These are phyloP conservation scores for Cirrhinus molitorella DNA, from an alignment of 2,797 vertebrate species.

Conservation along the genomic window DNA sequence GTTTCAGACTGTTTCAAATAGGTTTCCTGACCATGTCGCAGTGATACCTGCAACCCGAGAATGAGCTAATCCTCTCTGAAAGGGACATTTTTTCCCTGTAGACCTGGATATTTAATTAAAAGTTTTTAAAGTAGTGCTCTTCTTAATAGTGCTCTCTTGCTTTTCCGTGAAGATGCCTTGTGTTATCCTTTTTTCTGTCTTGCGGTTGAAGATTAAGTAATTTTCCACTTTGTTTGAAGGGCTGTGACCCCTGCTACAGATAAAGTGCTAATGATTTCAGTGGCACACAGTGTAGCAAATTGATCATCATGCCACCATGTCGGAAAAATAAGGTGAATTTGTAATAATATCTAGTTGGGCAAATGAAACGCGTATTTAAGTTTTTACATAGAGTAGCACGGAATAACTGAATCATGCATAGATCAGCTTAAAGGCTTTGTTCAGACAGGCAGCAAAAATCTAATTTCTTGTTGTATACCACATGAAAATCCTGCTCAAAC, in stretches of 20 bases:
- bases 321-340: constrained; percentile 61
- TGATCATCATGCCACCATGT: constrained; percentile 55
- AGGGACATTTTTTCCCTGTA: neutral
- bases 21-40: neutral
- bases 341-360: constrained; percentile 67
- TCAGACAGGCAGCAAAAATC: neutral
- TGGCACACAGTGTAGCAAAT: constrained; percentile 59
- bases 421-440: neutral
- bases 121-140: neutral
- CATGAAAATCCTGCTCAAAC: neutral
- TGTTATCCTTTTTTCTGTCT: neutral
- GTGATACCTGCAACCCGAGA: neutral
- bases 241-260: constrained; percentile 46
- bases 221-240: neutral
- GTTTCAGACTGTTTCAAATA: neutral
- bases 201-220: neutral
- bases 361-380: constrained; percentile 30
- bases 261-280: constrained; percentile 15
- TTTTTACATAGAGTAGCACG: neutral
- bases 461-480: neutral
- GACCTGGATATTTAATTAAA: constrained; percentile 31
- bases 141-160: neutral
- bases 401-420: neutral
- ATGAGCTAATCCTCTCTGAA: constrained; percentile 1
- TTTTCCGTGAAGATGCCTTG: neutral